Base-by-base conservation (phyloP, 2,888 invertebrate genomes). In the Melinopterus prodromus region DNA sequence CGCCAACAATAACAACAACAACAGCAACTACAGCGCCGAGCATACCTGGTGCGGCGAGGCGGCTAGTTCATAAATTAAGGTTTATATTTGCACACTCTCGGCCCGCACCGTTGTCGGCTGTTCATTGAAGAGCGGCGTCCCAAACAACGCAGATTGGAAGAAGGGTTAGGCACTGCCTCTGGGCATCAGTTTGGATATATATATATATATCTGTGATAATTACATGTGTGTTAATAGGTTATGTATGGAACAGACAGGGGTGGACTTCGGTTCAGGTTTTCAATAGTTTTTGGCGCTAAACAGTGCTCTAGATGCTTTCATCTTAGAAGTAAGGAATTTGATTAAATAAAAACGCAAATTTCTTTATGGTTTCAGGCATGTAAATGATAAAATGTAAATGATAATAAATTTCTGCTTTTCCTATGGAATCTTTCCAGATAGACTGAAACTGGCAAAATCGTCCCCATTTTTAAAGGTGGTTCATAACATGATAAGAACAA, bases 151-250 rank as follows among this genome's bases (percentile, higher is more conserved):
- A 84, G 82, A 82, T 81, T 81, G 81, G 83, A 83, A 82, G 82
- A 82, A 84, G 83, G 82, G 53, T 53, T 53, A 53, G 83, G 84
- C 83, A 84, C 81, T 79, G 82, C 84, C 83, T 74, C 15, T 53
- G 77, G 81, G 77, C 72, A 26, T 69, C 53, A 77, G 80, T 16
- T 80, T 82, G 83, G 85, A 85, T 85, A 84, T 84, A 84, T 86
- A 84, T 86, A 85, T 85, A 84, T 84, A 84, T 86, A 84, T 86
- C 85, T 85, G 85, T 84, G 84, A 86, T 87, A 87, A 87, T 87
- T 87, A 86, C 86, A 86, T 86, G 86, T 84, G 86, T 87, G 87
- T 86, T 87, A 87, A 87, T 87, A 86, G 87, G 53, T 53, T 53
- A 53, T 12, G 53, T 53, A 53, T 53, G 53, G 53, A 53, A 9